phyloP scores from a whole-genome alignment of 2,888 invertebrate genomes.

The Trissonchulus latispiculum region DNA sequence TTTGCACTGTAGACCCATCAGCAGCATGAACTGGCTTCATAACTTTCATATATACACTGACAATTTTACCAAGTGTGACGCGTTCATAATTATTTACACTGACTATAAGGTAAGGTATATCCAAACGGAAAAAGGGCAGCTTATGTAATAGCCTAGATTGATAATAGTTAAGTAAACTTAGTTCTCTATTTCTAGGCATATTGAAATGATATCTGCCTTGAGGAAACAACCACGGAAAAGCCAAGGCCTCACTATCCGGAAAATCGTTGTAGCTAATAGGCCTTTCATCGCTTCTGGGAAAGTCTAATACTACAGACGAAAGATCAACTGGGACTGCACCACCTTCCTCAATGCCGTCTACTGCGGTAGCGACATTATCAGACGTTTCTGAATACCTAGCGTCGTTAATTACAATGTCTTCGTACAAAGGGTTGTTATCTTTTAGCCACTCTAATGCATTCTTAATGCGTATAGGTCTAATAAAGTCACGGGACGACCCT shows the following conservation, averaged over 20 bases:
- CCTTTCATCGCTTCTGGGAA: neutral
- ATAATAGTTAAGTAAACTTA: neutral
- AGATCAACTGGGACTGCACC: neutral
- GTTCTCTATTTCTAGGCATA: neutral
- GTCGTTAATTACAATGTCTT: neutral
- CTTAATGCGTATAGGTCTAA: neutral
- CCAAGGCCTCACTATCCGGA: neutral
- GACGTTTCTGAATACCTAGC: neutral
- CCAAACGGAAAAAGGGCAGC: neutral
- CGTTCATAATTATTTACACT: neutral
- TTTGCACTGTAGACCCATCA: neutral
- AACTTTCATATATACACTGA: neutral
- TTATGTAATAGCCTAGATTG: neutral
- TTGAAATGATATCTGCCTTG: neutral
- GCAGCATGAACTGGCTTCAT: neutral
- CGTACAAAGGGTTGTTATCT: neutral
- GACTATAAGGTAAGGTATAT: neutral
- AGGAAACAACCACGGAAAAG: neutral
- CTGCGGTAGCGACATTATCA: neutral
- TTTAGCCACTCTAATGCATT: neutral
- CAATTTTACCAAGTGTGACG: neutral
- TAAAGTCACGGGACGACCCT: neutral
- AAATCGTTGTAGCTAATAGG: neutral
- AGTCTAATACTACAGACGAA: neutral
- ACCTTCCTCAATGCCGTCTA: neutral